These are phyloP conservation scores for Myrmophylax atrothorax DNA, from an alignment of 2,113 vertebrate species.

Conservation along the genomic window DNA sequence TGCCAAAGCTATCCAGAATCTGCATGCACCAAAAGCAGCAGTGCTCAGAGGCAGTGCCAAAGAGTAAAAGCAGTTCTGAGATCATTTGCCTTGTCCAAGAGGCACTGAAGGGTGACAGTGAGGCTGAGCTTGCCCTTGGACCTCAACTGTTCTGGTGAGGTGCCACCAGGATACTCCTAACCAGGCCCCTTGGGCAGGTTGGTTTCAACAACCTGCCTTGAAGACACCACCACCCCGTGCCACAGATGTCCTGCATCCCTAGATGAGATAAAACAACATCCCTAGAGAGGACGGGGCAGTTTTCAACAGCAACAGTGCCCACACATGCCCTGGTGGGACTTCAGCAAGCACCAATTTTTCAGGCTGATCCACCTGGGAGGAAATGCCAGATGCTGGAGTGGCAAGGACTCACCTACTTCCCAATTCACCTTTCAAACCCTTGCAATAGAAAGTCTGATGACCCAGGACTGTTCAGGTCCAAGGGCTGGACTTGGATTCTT, in stretches of 20 bases:
- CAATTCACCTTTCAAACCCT: not conserved
- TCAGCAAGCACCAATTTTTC: not conserved
- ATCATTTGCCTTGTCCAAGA: not conserved
- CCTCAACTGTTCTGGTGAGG: not conserved
- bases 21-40: not conserved
- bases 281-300: not conserved
- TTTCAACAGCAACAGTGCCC: not conserved
- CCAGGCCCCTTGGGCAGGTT: not conserved
- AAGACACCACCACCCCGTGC: not conserved
- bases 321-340: accelerated
- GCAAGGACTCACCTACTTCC: not conserved
- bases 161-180: not conserved
- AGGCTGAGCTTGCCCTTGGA: not conserved
- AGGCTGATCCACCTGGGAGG: not conserved
- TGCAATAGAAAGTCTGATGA: not conserved
- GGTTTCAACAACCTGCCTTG: not conserved
- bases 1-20: conserved; percentile 1
- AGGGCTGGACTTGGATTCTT: not conserved
- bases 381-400: not conserved
- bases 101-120: not conserved
- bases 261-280: not conserved
- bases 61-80: not conserved
- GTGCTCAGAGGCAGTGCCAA: not conserved
- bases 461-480: not conserved
- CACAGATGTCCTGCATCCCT: not conserved